phyloP scores from a whole-genome alignment of 2,888 invertebrate genomes.

The Amphipyra berbera region DNA sequence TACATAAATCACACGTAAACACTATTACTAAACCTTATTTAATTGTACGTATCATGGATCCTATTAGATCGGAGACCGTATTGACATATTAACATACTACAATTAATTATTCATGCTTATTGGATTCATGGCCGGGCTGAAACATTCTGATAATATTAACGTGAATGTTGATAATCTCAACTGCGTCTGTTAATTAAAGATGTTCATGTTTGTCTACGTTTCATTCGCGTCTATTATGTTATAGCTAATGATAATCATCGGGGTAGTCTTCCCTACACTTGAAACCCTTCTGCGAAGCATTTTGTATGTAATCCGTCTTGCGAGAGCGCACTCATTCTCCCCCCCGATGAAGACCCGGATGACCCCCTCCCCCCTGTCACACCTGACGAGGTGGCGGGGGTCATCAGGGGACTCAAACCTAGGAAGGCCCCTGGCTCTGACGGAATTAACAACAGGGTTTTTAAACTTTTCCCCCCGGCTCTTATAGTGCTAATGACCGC shows the following conservation, averaged over 20 bases:
- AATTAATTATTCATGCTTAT: slow-evolving; percentile 72
- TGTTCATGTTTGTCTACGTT: slow-evolving; percentile 43
- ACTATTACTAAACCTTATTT: slow-evolving; percentile 23
- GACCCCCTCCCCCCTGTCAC: no score
- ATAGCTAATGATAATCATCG: slow-evolving; percentile 59
- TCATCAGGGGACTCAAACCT: no score
- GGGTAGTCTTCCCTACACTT: slow-evolving; percentile 34
- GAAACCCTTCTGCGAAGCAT: slow-evolving; percentile 47
- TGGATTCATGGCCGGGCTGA: slow-evolving; percentile 61
- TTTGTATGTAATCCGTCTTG: slow-evolving; percentile 60
- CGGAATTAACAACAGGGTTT: no score
- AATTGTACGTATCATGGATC: slow-evolving; percentile 39
- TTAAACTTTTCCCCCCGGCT: no score
- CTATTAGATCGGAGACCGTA: slow-evolving; percentile 55
- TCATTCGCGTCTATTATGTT: slow-evolving; percentile 57
- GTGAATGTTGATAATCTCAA: slow-evolving; percentile 61
- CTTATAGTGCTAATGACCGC: no score
- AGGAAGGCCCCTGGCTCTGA: no score
- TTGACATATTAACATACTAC: slow-evolving; percentile 66
- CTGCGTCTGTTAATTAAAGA: slow-evolving; percentile 63
- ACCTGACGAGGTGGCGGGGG: no score
- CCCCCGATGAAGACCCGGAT: no score
- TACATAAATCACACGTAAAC: slow-evolving; percentile 11
- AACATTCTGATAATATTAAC: slow-evolving; percentile 68
- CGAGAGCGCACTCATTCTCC: slow-evolving; percentile 54